Evolutionary conservation across 2,888 invertebrate species (phyloP).

Genomic region (Spodoptera picta): DNA sequence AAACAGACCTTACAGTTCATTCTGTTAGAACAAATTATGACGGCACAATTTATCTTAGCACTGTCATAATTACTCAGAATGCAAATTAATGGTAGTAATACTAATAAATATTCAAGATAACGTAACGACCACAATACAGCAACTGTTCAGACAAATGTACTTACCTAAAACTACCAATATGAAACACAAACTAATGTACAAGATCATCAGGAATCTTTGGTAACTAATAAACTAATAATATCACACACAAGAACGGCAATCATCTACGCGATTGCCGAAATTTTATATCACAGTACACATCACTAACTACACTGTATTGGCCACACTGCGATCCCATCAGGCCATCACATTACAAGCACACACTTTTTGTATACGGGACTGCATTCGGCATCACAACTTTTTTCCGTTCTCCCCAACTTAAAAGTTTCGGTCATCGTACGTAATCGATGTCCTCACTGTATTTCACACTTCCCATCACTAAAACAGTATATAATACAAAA

Average conservation of each 20-base stretch:
- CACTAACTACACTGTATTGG: constrained; percentile 85
- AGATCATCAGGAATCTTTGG: constrained; percentile 89
- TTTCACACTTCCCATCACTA: constrained; percentile 79
- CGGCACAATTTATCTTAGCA: constrained; percentile 52
- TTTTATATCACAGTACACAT: constrained; percentile 88
- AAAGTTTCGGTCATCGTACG: constrained; percentile 86
- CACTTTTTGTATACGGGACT: constrained; percentile 82
- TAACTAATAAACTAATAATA: constrained; percentile 87
- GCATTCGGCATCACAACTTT: constrained; percentile 85
- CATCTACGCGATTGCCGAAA: constrained; percentile 85
- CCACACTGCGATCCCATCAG: constrained; percentile 87
- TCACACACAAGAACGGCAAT: constrained; percentile 84
- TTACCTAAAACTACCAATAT: constrained; percentile 89
- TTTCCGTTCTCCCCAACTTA: constrained; percentile 80
- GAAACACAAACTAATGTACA: constrained; percentile 88
- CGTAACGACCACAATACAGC: constrained; percentile 55
- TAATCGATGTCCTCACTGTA: constrained; percentile 55
- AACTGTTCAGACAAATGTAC: constrained; percentile 64
- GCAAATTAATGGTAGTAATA: constrained; percentile 63
- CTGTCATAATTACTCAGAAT: constrained; percentile 70
- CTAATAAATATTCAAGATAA: constrained; percentile 73
- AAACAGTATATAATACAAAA: constrained; percentile 61
- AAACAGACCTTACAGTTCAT: constrained; percentile 15
- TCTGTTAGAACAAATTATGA: constrained; percentile 53
- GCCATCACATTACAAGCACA: constrained; percentile 85